Conservation (phyloP, 2,888 invertebrate genomes). For the Thecocarcelia acutangulata region DNA sequence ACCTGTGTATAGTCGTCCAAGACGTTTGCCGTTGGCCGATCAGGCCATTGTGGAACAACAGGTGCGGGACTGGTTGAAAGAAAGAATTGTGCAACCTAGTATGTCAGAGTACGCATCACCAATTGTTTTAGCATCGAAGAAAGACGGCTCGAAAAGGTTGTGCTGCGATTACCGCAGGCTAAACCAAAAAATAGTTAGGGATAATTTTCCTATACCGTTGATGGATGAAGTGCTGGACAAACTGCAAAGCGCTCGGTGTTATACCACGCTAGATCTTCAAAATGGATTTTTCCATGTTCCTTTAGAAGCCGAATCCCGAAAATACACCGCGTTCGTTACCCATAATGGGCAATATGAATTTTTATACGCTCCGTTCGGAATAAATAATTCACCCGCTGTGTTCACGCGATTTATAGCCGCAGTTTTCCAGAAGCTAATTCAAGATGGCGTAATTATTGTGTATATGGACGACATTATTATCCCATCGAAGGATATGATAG, state of each 20-base stretch:
- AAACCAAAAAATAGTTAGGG: conserved; percentile 53
- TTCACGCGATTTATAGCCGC: conserved; percentile 19
- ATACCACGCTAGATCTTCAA: conserved; percentile 50
- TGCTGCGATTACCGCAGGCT: conserved; percentile 56
- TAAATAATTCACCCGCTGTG: conserved; percentile 36
- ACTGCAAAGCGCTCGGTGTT: conserved; percentile 47
- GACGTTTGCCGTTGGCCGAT: conserved; percentile 72
- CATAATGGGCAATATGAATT: conserved; percentile 64
- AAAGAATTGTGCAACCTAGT: conserved; percentile 23
- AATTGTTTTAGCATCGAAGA: conserved; percentile 66
- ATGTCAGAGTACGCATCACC: too few relatives aligned
- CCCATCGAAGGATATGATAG: too few relatives aligned
- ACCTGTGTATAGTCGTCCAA: conserved; percentile 57
- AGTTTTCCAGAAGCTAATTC: conserved; percentile 26
- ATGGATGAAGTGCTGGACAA: conserved; percentile 64
- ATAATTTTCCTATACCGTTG: conserved; percentile 63
- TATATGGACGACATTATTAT: too few relatives aligned
- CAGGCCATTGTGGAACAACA: conserved; percentile 47
- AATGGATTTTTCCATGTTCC: conserved; percentile 38
- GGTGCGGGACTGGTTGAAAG: conserved; percentile 34
- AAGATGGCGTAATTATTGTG: conserved; percentile 2
- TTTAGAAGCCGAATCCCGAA: conserved; percentile 56
- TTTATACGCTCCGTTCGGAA: conserved; percentile 55
- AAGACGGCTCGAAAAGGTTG: conserved; percentile 59
- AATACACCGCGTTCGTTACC: conserved; percentile 71